A percentile compares a stretch with the other conserved stretches of the same genome.
These are phyloP conservation scores for Agrochola macilenta DNA, from an alignment of 2,888 invertebrate species.

Conservation along the genomic window DNA sequence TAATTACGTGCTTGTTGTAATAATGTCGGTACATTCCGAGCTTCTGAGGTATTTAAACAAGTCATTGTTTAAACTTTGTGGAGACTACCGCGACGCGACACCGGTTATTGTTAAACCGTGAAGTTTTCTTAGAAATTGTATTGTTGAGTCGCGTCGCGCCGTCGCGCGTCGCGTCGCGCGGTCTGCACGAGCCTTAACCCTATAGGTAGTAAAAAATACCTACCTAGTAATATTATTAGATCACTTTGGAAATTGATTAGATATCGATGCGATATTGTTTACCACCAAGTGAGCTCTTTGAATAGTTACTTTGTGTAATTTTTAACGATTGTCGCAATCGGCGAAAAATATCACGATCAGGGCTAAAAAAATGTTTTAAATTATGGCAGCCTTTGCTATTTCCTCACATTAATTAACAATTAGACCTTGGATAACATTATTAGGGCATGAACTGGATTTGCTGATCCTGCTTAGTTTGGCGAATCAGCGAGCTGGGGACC, in stretches of 20 bases:
- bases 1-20: background rate
- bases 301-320: slow-evolving; percentile 8
- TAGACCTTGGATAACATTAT: background rate
- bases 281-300: slow-evolving; percentile 11
- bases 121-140: too few relatives aligned
- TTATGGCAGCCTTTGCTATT: background rate
- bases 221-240: background rate
- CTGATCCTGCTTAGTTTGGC: background rate
- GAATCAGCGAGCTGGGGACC: too few relatives aligned
- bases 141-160: too few relatives aligned
- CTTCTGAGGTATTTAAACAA: background rate
- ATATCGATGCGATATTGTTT: slow-evolving; percentile 31
- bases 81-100: too few relatives aligned
- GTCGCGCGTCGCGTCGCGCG: too few relatives aligned
- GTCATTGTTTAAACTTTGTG: background rate
- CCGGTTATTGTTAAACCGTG: too few relatives aligned
- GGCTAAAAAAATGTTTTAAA: too few relatives aligned
- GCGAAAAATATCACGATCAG: too few relatives aligned
- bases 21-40: background rate
- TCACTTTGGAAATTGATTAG: slow-evolving; percentile 28
- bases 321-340: background rate
- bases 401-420: background rate
- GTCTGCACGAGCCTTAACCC: too few relatives aligned
- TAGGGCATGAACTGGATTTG: background rate
- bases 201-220: background rate